Evolutionary conservation across 2,113 vertebrate species (phyloP).

Genomic region (Tupaia chinensis): DNA sequence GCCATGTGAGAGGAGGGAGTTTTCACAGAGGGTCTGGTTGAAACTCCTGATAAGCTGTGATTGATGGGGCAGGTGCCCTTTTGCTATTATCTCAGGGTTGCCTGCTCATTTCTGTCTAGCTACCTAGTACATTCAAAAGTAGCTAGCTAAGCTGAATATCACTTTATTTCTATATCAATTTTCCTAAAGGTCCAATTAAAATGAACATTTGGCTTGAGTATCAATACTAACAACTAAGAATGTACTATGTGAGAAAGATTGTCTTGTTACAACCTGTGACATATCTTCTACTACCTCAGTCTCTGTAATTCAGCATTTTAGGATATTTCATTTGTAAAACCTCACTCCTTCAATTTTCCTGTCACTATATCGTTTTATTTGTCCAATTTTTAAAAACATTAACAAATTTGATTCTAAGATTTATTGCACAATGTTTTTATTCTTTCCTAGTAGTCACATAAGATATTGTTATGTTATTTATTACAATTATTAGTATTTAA

Average conservation of each 20-base stretch:
- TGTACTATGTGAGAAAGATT: background rate
- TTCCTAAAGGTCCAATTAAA: background rate
- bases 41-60: too few relatives aligned
- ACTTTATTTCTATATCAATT: background rate
- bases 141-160: background rate
- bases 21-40: too few relatives aligned
- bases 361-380: background rate
- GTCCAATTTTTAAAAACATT: background rate
- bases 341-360: background rate
- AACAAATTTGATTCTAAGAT: background rate
- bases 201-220: background rate
- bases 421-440: background rate
- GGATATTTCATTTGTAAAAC: background rate
- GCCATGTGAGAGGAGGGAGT: too few relatives aligned
- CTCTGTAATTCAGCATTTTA: background rate
- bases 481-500: background rate
- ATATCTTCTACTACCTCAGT: rapidly evolving
- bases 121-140: background rate
- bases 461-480: background rate
- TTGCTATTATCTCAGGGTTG: too few relatives aligned
- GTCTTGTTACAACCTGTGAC: background rate
- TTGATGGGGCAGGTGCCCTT: too few relatives aligned
- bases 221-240: background rate
- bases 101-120: too few relatives aligned
- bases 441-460: background rate